These are phyloP conservation scores for Neolamprologus devosi DNA, from an alignment of 2,113 vertebrate species.

Conservation along the genomic window DNA sequence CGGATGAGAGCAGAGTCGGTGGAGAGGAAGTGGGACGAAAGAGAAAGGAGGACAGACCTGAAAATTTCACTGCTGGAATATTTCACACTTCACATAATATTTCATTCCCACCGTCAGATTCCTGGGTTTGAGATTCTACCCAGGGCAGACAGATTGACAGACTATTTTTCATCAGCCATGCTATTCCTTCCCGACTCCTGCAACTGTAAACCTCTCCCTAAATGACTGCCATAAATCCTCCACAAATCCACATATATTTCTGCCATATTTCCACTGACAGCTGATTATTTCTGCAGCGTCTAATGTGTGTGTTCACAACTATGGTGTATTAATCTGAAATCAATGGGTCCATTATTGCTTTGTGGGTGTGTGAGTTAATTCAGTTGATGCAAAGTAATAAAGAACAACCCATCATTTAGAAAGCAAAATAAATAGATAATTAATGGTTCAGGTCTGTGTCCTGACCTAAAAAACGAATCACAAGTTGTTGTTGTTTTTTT, in stretches of 20 bases:
- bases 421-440: neutral
- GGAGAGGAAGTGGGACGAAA: constrained; percentile 24
- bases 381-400: neutral
- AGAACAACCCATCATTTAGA: neutral
- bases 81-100: constrained; percentile 51
- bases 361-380: neutral
- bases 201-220: constrained; percentile 43
- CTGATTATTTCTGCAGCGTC: constrained; percentile 43
- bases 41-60: constrained; percentile 26
- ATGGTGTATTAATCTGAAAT: constrained; percentile 38
- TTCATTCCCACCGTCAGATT: constrained; percentile 43
- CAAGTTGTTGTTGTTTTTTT: accelerated
- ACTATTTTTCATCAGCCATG: constrained; percentile 51
- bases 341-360: neutral
- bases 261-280: constrained; percentile 34
- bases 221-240: constrained; percentile 59
- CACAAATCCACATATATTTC: constrained; percentile 32
- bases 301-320: constrained; percentile 30
- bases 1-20: neutral
- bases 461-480: neutral
- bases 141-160: constrained; percentile 52
- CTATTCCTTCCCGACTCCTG: constrained; percentile 15
- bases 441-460: neutral
- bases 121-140: constrained; percentile 41
- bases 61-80: constrained; percentile 31